Evolutionary conservation across 2,888 invertebrate species (phyloP), one percentile per base, ranked within the genome.

Genomic region (Drosophila neonasuta): DNA sequence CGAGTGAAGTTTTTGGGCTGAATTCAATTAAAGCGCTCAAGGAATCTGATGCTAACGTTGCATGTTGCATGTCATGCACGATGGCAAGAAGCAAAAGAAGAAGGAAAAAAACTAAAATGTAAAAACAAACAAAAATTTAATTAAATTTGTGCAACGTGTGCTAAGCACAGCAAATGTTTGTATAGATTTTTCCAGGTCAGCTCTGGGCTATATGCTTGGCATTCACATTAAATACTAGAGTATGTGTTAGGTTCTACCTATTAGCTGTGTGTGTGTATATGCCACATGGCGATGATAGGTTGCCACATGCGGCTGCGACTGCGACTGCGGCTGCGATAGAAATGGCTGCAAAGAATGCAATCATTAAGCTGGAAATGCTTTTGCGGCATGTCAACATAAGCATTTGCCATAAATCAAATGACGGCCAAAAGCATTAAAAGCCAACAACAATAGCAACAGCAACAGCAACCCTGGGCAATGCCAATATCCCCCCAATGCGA

Each of bases 391-490:
- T 81, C 80, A 81, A 77, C 83, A 73, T 80, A 68, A 75, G 77
- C 82, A 79, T 80, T 81, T 73, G 79, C 80, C 79, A 83, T 81
- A 81, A 81, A 81, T 81, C 80, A 81, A 82, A 81, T 73, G 80
- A 71, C 64, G 77, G 63, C 52, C 54, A 70, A 70, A 71, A 71
- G 63, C 74, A 71, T 57, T 60, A 65, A 71, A 71, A 71, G 67
- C 63, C 57, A 66, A 63, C 56, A 59, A 49, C 15, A 46, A 32
- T 32, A 32, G 32, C 10, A 24, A 6, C 24, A 24, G 24, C 24
- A 24, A 24, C 24, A 24, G 30, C 24, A 48, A 45, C 57, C 49
- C 57, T n/a, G 20, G 10, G 56, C 13, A 59, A 71, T 55, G 72
- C 68, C 72, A 64, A 72, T 64, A 60, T 36, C 41, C 58, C 55